A percentile compares a stretch with the other conserved stretches of the same genome.
Evolutionary conservation across 2,113 vertebrate genomes (phyloP).

Genomic region (Pterocles orientalis): DNA sequence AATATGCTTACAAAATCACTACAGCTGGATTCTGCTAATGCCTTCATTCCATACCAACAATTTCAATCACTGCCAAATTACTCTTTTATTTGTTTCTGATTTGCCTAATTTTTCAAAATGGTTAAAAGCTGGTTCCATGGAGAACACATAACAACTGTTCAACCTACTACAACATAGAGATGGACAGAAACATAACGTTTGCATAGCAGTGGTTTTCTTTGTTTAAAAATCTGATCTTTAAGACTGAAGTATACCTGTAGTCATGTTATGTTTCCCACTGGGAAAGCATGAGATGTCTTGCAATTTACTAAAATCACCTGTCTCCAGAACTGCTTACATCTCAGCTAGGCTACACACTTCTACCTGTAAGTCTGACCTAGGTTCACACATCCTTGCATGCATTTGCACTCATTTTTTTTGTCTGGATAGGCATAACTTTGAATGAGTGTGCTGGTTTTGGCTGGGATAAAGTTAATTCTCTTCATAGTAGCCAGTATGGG

Average conservation of each 20-base stretch:
- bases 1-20: conserved; percentile 39
- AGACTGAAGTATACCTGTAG: neutral
- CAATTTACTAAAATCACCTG: neutral
- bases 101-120: conserved; percentile 17
- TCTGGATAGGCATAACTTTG: neutral
- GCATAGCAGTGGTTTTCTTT: neutral
- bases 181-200: neutral
- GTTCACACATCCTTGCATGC: neutral
- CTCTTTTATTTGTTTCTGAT: conserved; percentile 18
- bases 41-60: neutral
- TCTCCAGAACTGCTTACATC: neutral
- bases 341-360: neutral
- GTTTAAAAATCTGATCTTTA: neutral
- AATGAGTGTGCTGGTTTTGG: neutral
- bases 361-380: neutral
- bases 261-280: neutral
- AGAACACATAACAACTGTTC: neutral
- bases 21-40: neutral
- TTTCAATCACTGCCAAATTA: conserved; percentile 16
- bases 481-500: too few relatives aligned
- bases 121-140: neutral
- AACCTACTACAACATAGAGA: neutral
- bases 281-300: neutral
- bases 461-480: too few relatives aligned
- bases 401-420: neutral